Evolutionary conservation across 2,888 invertebrate genomes (phyloP).

Genomic region (Hartigia nigra): DNA sequence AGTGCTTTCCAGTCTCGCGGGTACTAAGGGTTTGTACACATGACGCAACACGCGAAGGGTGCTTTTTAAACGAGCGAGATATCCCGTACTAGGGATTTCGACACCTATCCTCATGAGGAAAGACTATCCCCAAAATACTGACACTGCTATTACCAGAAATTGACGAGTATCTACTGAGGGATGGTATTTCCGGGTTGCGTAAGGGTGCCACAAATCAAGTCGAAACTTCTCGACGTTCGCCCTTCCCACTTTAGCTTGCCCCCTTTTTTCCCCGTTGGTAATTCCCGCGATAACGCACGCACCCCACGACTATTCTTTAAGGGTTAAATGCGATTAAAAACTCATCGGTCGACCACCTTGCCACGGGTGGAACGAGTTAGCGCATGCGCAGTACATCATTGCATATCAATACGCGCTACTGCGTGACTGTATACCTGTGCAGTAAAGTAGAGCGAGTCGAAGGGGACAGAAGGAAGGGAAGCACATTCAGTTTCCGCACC

Average conservation of each 20-base stretch:
- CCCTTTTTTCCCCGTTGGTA: not conserved
- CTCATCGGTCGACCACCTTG: not conserved
- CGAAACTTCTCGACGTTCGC: not conserved
- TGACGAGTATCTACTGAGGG: not conserved
- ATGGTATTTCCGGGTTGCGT: not conserved
- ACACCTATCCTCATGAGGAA: not conserved
- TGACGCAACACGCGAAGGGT: not conserved
- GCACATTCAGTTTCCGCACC: conserved; percentile 4
- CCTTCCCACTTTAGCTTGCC: not conserved
- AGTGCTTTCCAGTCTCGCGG: not conserved
- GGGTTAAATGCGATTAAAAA: not conserved
- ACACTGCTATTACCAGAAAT: not conserved
- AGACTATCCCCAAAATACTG: not conserved
- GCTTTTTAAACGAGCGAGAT: not conserved
- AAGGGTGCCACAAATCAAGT: not conserved
- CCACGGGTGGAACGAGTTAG: not conserved
- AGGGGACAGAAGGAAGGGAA: not conserved
- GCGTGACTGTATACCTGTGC: not conserved
- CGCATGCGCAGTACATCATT: not conserved
- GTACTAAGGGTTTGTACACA: not conserved
- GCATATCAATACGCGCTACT: not conserved
- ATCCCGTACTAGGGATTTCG: not conserved
- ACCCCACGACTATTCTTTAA: not conserved
- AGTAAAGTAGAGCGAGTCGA: not conserved
- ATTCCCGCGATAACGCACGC: not conserved